Conservation (phyloP, 2,888 invertebrate genomes). For the Megaustenia siamemsis region DNA sequence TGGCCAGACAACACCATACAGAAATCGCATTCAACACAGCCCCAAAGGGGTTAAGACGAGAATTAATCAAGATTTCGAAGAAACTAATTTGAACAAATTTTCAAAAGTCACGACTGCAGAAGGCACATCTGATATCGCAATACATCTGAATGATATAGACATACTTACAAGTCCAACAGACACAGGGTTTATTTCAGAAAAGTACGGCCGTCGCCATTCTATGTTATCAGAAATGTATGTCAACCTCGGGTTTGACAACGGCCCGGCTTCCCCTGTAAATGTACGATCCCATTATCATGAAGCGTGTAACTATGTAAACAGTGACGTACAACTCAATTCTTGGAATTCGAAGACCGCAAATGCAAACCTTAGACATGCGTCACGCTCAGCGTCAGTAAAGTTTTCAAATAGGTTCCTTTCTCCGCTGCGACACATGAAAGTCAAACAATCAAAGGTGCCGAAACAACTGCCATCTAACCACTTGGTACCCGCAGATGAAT, state of each 20-base stretch:
- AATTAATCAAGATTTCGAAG: constrained; percentile 7
- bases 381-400: not conserved
- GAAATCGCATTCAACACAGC: not conserved
- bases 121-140: not conserved
- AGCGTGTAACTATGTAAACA: not conserved
- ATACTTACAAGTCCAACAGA: not conserved
- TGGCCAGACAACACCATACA: not conserved
- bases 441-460: not conserved
- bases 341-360: not conserved
- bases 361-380: not conserved
- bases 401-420: not conserved
- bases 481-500: not conserved
- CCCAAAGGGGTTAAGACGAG: not conserved
- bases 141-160: not conserved
- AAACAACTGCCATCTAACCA: not conserved
- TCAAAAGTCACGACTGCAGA: not conserved
- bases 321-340: not conserved
- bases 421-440: constrained; percentile 5
- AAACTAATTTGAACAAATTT: not conserved
- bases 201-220: not conserved
- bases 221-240: not conserved
- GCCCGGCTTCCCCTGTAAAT: not conserved
- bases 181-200: not conserved
- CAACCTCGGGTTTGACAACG: not conserved
- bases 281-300: not conserved